phyloP scores from a whole-genome alignment of 2,888 invertebrate species.

The Callimorpha dominula region DNA sequence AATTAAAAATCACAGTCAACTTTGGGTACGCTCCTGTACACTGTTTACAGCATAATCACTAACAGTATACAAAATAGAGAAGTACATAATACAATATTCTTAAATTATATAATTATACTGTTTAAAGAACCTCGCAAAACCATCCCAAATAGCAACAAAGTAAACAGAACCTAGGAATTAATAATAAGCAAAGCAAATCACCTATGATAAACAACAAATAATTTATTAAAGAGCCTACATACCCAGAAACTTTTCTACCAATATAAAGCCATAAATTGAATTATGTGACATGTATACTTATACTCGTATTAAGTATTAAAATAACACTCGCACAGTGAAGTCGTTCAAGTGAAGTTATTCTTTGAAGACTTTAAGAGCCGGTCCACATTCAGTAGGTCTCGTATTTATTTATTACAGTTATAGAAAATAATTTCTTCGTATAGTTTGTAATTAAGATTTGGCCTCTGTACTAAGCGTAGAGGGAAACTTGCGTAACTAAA shows the following conservation, averaged over 20 bases:
- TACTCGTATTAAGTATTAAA: background rate
- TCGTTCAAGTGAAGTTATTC: background rate
- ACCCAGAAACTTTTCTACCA: background rate
- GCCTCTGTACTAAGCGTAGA: too few species aligned
- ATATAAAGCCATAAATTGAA: background rate
- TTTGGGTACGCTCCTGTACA: background rate
- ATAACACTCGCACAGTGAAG: too few species aligned
- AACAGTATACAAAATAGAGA: background rate
- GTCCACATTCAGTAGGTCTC: too few species aligned
- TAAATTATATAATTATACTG: too few species aligned
- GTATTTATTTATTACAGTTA: too few species aligned
- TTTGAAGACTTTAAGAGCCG: background rate
- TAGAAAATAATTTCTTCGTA: too few species aligned
- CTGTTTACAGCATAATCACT: background rate
- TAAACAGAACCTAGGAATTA: background rate
- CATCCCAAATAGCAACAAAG: background rate
- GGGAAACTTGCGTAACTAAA: too few species aligned
- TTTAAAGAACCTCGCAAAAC: background rate
- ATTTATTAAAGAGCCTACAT: background rate
- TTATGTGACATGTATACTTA: background rate
- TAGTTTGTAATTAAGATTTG: too few species aligned
- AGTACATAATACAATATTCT: background rate
- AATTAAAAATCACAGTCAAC: background rate
- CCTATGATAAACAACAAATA: background rate
- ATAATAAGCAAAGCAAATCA: background rate